Conservation (phyloP, 2,888 invertebrate genomes). For the Drosophila pseudotalamancana region DNA sequence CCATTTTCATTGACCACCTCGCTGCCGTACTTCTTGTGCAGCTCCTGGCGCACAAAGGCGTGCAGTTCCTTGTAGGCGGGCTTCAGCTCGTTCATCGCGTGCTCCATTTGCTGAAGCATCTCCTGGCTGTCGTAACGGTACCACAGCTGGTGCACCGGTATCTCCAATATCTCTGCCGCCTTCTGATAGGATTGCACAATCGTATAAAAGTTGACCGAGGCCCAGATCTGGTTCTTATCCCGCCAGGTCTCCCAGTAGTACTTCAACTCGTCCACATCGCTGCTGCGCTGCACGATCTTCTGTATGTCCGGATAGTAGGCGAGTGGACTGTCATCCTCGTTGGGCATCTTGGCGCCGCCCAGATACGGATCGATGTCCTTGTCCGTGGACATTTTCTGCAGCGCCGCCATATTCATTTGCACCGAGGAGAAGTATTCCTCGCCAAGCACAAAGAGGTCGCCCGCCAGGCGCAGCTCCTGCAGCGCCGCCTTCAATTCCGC, state of each 20-base stretch:
- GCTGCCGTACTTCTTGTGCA: conserved; percentile 89
- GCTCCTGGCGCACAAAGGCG: conserved; percentile 90
- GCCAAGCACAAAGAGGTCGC: conserved; percentile 78
- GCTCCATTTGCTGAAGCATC: conserved; percentile 80
- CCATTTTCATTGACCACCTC: conserved; percentile 87
- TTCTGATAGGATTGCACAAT: conserved; percentile 78
- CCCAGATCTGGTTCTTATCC: conserved; percentile 79
- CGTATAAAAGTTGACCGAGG: conserved; percentile 79
- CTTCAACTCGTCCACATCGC: conserved; percentile 75
- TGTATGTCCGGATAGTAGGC: conserved; percentile 82
- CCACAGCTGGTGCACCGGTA: conserved; percentile 78
- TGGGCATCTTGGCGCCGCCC: conserved; percentile 77
- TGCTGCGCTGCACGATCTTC: conserved; percentile 77
- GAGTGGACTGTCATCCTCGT: conserved; percentile 74
- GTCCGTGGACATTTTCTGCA: conserved; percentile 80
- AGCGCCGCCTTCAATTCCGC: conserved; percentile 70
- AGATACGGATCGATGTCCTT: conserved; percentile 86
- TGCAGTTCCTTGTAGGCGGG: conserved; percentile 93
- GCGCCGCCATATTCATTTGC: conserved; percentile 73
- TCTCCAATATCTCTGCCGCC: conserved; percentile 77
- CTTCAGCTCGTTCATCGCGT: conserved; percentile 83
- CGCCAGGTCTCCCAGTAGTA: conserved; percentile 82
- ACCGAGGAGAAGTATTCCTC: conserved; percentile 82
- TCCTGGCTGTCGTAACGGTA: conserved; percentile 75
- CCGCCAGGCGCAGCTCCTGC: conserved; percentile 72